Conservation (phyloP, 1,140 invertebrate genomes). For the Trichogramma pretiosum region DNA sequence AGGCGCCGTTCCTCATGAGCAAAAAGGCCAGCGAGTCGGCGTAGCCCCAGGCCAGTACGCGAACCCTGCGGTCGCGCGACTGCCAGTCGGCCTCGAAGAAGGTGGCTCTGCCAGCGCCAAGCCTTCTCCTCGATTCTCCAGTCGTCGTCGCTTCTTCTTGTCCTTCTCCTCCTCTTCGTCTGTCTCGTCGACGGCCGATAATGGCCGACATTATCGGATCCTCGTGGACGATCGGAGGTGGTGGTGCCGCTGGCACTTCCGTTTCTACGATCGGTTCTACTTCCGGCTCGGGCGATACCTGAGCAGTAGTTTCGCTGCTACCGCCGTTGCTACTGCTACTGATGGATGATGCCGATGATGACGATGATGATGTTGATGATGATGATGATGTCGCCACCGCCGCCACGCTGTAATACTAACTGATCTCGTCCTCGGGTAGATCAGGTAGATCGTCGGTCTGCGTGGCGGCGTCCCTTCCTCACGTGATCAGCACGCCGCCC, state of each 20-base stretch:
- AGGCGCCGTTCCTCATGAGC: neutral
- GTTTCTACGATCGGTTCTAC: too few relatives aligned
- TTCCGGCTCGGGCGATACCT: too few relatives aligned
- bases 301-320: neutral
- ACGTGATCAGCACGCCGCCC: constrained; percentile 32
- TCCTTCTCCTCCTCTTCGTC: too few relatives aligned
- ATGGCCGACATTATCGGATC: constrained; percentile 1
- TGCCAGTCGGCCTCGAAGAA: neutral
- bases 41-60: neutral
- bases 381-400: constrained; percentile 21
- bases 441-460: constrained; percentile 34
- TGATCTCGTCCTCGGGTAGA: constrained; percentile 22
- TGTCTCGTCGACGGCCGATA: neutral
- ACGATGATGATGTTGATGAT: neutral
- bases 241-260: too few relatives aligned
- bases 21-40: constrained; percentile 5
- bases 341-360: neutral
- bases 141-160: neutral
- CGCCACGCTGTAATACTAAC: constrained; percentile 45
- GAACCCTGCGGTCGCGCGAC: neutral
- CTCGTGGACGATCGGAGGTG: neutral
- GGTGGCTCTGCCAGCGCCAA: neutral
- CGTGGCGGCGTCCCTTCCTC: constrained; percentile 42
- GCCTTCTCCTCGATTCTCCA: neutral
- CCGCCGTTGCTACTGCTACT: neutral